Percentiles rank a stretch among this genome's conserved stretches.
These are phyloP conservation scores for Dromas ardeola DNA, from an alignment of 2,113 vertebrate species.

Conservation along the genomic window DNA sequence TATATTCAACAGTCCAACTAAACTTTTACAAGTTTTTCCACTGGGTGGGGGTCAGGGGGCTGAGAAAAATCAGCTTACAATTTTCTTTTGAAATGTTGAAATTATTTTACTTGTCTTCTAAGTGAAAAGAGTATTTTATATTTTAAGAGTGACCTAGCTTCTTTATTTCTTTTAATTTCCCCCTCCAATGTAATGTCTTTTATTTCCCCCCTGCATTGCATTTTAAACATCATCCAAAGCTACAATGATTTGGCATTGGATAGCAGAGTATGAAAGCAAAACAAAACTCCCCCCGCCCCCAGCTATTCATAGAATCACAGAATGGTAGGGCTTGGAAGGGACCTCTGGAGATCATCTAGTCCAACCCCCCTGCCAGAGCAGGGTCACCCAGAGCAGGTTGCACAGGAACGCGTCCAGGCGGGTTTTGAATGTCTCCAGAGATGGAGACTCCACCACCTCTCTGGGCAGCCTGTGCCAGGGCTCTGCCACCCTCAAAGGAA, in stretches of 20 bases:
- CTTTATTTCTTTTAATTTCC: neutral
- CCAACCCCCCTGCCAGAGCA: no score
- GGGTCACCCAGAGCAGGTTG: no score
- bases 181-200: neutral
- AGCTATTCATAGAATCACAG: no score
- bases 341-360: no score
- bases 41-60: no score
- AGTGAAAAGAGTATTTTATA: neutral
- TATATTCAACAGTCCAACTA: neutral
- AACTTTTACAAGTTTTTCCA: neutral
- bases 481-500: no score
- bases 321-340: no score
- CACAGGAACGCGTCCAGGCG: no score
- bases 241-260: neutral
- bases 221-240: neutral
- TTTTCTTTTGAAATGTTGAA: neutral
- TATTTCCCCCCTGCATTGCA: neutral
- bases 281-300: neutral
- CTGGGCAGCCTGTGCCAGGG: no score
- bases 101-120: neutral
- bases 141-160: neutral
- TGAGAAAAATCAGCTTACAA: neutral
- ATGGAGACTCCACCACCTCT: no score
- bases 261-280: neutral
- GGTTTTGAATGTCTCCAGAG: no score